These are phyloP conservation scores for Athrips mouffetella DNA, from an alignment of 2,888 invertebrate species.

Conservation along the genomic window DNA sequence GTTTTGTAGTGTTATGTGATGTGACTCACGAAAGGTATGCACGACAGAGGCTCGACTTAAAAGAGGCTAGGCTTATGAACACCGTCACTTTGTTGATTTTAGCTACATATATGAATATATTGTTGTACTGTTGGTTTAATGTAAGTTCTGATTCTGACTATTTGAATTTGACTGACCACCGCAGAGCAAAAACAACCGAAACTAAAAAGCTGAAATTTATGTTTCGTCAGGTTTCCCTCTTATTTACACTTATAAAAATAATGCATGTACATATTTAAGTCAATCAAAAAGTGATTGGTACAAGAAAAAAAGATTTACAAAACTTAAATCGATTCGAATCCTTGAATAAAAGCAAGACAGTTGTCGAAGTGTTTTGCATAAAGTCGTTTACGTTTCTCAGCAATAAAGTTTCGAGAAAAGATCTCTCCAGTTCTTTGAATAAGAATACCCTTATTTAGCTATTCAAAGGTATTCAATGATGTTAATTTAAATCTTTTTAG, in stretches of 20 bases:
- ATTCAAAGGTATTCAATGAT: constrained; percentile 8
- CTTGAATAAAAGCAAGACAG: not conserved
- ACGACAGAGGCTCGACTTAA: no score
- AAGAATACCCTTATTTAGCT: constrained; percentile 8
- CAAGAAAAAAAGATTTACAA: not conserved
- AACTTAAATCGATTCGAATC: not conserved
- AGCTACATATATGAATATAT: no score
- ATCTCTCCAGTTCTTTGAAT: constrained; percentile 9
- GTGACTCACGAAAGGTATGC: not conserved
- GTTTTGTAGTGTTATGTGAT: not conserved
- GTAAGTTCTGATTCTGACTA: no score
- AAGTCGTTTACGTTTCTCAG: not conserved
- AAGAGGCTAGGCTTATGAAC: no score
- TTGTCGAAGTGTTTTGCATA: constrained; percentile 5
- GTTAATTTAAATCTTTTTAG: constrained; percentile 10
- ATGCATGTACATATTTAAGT: no score
- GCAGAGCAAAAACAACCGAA: no score
- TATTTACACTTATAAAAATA: no score
- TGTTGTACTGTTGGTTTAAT: no score
- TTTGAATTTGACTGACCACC: no score
- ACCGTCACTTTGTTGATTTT: no score
- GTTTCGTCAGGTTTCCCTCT: no score
- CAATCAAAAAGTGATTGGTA: not conserved
- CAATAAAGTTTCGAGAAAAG: constrained; percentile 3
- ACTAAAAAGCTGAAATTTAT: no score